These are phyloP conservation scores for Enteromius afrohamiltoni DNA, from an alignment of 2,797 vertebrate genomes.

Conservation along the genomic window DNA sequence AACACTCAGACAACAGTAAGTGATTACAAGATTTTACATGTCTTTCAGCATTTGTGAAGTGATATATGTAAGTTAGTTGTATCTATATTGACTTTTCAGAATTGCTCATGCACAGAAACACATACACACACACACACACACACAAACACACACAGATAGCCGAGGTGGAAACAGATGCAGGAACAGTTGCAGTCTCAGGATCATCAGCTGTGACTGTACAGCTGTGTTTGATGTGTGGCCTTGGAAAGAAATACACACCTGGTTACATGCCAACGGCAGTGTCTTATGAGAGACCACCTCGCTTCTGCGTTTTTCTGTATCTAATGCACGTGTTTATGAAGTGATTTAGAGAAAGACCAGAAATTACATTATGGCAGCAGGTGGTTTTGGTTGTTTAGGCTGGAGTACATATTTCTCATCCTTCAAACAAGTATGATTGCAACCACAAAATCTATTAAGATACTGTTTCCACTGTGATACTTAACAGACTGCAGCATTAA, in stretches of 20 bases:
- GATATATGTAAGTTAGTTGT: slow-evolving; percentile 21
- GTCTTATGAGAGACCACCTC: slow-evolving; percentile 4
- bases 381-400: slow-evolving; percentile 21
- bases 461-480: background rate
- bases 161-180: slow-evolving; percentile 37
- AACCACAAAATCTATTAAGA: background rate
- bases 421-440: background rate
- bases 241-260: background rate
- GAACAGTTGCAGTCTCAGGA: slow-evolving; percentile 33
- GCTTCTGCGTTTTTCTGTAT: background rate
- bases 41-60: slow-evolving; percentile 2
- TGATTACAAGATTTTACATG: slow-evolving; percentile 2
- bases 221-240: slow-evolving; percentile 35
- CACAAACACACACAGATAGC: background rate
- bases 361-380: slow-evolving; percentile 20
- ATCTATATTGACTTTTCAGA: slow-evolving; percentile 9
- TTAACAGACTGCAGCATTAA: background rate
- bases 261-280: background rate
- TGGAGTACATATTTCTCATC: background rate
- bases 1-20: background rate
- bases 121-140: background rate
- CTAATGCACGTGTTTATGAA: slow-evolving; percentile 34
- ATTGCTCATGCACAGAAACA: background rate
- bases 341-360: slow-evolving; percentile 17
- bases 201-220: slow-evolving; percentile 24